Evolutionary conservation across 2,888 invertebrate species (phyloP).

Genomic region (Meliscaeva auricollis): DNA sequence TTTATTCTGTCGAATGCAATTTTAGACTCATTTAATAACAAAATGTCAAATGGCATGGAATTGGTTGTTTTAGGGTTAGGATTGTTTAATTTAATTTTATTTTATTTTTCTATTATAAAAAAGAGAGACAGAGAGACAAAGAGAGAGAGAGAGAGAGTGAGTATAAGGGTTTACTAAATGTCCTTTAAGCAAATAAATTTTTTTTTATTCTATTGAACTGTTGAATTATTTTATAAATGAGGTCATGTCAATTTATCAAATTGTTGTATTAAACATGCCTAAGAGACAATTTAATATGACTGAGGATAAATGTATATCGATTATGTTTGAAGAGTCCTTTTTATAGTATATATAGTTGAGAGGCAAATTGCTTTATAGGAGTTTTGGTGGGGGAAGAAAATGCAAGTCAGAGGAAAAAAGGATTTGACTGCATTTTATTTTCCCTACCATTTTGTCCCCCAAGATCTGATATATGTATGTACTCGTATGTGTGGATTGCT

Average conservation of each 20-base stretch:
- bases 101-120: too few relatives aligned
- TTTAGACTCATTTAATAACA: conserved; percentile 56
- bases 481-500: too few relatives aligned
- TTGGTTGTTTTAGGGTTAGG: conserved; percentile 30
- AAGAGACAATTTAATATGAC: background rate
- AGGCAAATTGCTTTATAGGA: background rate
- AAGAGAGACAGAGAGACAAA: too few relatives aligned
- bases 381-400: background rate
- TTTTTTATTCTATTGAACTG: background rate
- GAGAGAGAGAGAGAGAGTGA: too few relatives aligned
- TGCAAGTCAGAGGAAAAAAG: too few relatives aligned
- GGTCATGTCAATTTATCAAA: background rate
- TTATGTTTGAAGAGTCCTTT: background rate
- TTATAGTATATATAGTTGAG: background rate
- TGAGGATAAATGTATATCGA: background rate
- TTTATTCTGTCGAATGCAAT: conserved; percentile 70
- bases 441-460: too few relatives aligned
- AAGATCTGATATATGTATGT: too few relatives aligned
- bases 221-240: background rate
- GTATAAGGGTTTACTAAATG: background rate
- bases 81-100: background rate
- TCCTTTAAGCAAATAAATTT: too few relatives aligned
- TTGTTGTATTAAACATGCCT: background rate
- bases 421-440: too few relatives aligned
- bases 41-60: conserved; percentile 59